phyloP scores from a whole-genome alignment of 2,113 vertebrate species.

The Nycticorax nycticorax region DNA sequence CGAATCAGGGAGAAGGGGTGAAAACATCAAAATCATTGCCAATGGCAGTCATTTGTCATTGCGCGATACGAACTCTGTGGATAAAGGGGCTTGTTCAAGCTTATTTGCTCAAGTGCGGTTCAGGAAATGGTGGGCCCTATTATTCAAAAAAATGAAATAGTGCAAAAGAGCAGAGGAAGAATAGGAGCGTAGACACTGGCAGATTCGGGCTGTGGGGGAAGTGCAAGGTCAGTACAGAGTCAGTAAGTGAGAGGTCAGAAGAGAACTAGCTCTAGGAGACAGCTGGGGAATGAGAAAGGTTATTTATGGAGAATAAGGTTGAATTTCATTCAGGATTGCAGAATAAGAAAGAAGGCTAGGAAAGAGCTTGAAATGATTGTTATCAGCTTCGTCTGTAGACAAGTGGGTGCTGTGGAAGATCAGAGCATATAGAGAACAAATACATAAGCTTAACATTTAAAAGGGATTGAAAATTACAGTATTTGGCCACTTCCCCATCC shows the following conservation, averaged over 20 bases:
- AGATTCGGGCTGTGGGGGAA: conserved; percentile 22
- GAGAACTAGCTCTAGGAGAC: conserved; percentile 6
- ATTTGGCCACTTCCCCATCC: background rate
- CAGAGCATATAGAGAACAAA: background rate
- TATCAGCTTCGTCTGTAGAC: background rate
- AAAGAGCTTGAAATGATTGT: background rate
- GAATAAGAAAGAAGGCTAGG: background rate
- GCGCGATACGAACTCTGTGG: background rate
- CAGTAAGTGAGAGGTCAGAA: conserved; percentile 41
- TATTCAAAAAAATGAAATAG: background rate
- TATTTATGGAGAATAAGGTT: conserved; percentile 46
- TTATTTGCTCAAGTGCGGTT: background rate
- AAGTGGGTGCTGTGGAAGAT: background rate
- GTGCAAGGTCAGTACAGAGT: conserved; percentile 31
- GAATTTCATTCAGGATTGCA: conserved; percentile 31
- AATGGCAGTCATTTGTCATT: background rate
- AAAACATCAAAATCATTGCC: background rate
- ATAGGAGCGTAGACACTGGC: background rate
- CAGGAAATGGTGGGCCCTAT: background rate
- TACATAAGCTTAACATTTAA: background rate
- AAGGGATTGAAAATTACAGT: background rate
- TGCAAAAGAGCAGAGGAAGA: conserved; percentile 35
- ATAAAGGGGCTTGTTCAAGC: background rate
- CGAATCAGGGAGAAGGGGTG: background rate
- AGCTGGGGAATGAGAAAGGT: conserved; percentile 38